These are phyloP conservation scores for Sycophila sp. DNA, from an alignment of 1,140 invertebrate genomes.

Conservation along the genomic window DNA sequence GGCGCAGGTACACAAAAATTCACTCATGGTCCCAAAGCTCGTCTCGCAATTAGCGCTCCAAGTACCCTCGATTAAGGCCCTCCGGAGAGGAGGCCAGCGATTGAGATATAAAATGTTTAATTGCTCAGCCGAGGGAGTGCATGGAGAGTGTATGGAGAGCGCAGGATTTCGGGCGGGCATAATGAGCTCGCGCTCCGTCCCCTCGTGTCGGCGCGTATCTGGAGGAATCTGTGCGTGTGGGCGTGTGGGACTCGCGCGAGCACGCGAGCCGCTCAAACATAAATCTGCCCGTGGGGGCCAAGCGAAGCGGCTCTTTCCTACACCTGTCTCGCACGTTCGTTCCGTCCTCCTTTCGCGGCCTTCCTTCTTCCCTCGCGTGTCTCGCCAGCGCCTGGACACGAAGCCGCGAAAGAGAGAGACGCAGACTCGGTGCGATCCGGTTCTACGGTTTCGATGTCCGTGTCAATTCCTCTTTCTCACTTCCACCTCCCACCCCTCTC, in stretches of 20 bases:
- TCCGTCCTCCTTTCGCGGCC: not conserved
- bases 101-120: conserved; percentile 36
- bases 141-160: not conserved
- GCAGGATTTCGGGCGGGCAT: not conserved
- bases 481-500: not conserved
- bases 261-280: not conserved
- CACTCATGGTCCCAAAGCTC: not conserved
- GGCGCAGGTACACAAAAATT: not conserved
- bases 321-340: not conserved
- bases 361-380: not conserved
- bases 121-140: not conserved
- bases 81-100: not conserved
- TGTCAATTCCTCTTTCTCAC: conserved; percentile 24
- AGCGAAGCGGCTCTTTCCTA: conserved; percentile 1
- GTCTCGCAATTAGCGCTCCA: conserved; percentile 6
- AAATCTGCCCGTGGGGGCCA: conserved; percentile 9
- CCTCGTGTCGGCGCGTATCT: not conserved
- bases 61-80: conserved; percentile 14
- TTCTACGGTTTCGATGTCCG: conserved; percentile 3
- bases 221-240: conserved; percentile 18
- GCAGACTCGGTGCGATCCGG: not conserved
- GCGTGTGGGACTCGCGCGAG: not conserved
- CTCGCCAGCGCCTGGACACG: not conserved
- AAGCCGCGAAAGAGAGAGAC: too few species aligned
- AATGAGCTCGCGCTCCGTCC: too few species aligned